Evolutionary conservation across 2,113 vertebrate genomes (phyloP).

Genomic region (Platichthys stellatus): DNA sequence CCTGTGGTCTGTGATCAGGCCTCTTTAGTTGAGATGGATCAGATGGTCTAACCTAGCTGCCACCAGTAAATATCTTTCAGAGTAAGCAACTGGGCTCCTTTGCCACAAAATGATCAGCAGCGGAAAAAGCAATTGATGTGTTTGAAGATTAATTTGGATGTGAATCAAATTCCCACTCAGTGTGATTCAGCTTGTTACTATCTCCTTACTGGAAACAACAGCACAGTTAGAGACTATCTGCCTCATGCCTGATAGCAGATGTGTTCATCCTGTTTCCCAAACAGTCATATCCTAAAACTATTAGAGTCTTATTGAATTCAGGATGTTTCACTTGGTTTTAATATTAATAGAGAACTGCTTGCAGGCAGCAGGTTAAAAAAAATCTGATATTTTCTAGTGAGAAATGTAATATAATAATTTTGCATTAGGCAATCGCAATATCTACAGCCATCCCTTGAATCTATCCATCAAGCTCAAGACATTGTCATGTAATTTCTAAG

Average conservation of each 20-base stretch:
- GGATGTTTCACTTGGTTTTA: neutral
- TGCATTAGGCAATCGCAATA: neutral
- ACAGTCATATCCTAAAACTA: neutral
- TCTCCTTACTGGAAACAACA: slow-evolving; percentile 15
- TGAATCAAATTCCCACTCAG: slow-evolving; percentile 9
- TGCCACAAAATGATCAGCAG: slow-evolving; percentile 3
- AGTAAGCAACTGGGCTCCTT: slow-evolving; percentile 6
- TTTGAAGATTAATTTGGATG: slow-evolving; percentile 30
- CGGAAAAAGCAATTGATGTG: slow-evolving; percentile 14
- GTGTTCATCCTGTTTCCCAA: neutral
- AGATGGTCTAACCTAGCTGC: neutral
- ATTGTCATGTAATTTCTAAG: too few species aligned
- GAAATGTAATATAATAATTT: neutral
- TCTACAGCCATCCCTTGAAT: neutral
- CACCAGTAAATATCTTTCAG: slow-evolving; percentile 17
- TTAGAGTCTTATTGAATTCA: neutral
- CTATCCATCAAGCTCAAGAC: neutral
- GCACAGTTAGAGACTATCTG: slow-evolving; percentile 4
- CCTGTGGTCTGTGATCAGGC: neutral
- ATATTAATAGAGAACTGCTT: neutral
- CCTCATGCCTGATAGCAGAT: neutral
- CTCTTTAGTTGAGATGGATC: slow-evolving; percentile 9
- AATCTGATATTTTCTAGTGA: neutral
- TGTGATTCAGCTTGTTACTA: slow-evolving; percentile 11
- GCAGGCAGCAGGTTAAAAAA: neutral